These are phyloP conservation scores for Dicycla oo DNA, from an alignment of 2,888 invertebrate genomes.

Conservation along the genomic window DNA sequence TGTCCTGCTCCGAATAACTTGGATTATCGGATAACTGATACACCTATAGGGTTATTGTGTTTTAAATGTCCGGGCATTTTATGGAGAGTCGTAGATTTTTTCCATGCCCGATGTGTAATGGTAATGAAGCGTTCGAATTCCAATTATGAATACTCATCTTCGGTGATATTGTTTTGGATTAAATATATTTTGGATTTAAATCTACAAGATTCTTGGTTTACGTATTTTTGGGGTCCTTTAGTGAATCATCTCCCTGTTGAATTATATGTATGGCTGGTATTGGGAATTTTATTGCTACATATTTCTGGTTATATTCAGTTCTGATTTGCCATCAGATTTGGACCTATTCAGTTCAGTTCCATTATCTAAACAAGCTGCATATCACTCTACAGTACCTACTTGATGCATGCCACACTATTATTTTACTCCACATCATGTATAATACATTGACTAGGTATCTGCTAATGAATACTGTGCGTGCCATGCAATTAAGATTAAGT, in stretches of 20 bases:
- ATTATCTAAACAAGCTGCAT: conserved; percentile 20
- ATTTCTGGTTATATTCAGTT: background rate
- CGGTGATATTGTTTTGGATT: conserved; percentile 11
- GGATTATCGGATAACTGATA: conserved; percentile 66
- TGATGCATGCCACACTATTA: conserved; percentile 40
- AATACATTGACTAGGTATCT: conserved; percentile 39
- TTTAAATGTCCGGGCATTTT: conserved; percentile 59
- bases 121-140: conserved; percentile 38
- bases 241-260: background rate
- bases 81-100: conserved; percentile 26
- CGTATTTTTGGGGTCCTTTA: conserved; percentile 14
- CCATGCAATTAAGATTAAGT: conserved; percentile 59
- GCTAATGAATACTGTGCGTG: conserved; percentile 60
- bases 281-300: background rate
- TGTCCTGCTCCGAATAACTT: conserved; percentile 61
- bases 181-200: conserved; percentile 9
- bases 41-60: conserved; percentile 64
- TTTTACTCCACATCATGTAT: conserved; percentile 43
- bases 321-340: background rate
- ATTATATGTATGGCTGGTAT: background rate
- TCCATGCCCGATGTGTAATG: conserved; percentile 5
- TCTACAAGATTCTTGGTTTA: conserved; percentile 2
- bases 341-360: conserved; percentile 25
- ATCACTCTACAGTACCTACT: conserved; percentile 16
- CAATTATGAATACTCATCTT: conserved; percentile 33